A percentile compares a stretch with the other conserved stretches of the same genome.
Evolutionary conservation across 2,113 vertebrate genomes (phyloP).

Genomic region (Engraulis encrasicolus): DNA sequence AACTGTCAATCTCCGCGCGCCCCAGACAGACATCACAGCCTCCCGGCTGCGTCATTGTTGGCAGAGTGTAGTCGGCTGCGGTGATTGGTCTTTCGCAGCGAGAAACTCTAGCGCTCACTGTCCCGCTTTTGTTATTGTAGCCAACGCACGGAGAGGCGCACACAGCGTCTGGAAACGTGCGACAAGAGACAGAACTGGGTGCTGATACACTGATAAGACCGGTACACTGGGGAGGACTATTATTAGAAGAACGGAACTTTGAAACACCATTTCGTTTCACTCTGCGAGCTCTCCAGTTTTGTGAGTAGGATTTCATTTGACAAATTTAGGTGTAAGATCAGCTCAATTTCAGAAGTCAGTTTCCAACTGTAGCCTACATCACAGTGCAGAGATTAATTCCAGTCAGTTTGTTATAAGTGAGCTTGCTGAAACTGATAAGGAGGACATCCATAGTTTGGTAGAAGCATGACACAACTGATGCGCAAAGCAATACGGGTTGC

Average conservation of each 20-base stretch:
- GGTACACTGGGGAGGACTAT: not conserved
- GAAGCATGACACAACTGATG: not conserved
- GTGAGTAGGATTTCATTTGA: not conserved
- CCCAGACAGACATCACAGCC: constrained; percentile 45
- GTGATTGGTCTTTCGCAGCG: constrained; percentile 44
- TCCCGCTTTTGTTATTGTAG: constrained; percentile 49
- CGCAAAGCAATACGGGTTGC: not conserved
- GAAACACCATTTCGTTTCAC: not conserved
- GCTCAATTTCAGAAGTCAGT: not conserved
- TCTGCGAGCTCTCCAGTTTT: not conserved
- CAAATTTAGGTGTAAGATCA: not conserved
- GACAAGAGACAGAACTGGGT: constrained; percentile 6
- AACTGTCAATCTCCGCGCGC: constrained; percentile 44
- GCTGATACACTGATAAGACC: constrained; percentile 12
- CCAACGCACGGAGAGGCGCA: constrained; percentile 5
- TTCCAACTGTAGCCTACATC: not conserved
- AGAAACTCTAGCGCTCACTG: constrained; percentile 31
- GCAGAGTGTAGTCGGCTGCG: constrained; percentile 32
- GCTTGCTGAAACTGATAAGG: not conserved
- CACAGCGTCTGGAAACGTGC: constrained; percentile 9
- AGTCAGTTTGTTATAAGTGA: not conserved
- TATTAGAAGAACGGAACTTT: constrained; percentile 13
- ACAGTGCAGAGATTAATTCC: not conserved
- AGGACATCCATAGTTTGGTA: not conserved
- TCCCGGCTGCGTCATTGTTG: constrained; percentile 47